Percentiles rank a stretch among this genome's conserved stretches.
Conservation (phyloP, 2,797 vertebrate species). For the Sebastes taczanowskii region DNA sequence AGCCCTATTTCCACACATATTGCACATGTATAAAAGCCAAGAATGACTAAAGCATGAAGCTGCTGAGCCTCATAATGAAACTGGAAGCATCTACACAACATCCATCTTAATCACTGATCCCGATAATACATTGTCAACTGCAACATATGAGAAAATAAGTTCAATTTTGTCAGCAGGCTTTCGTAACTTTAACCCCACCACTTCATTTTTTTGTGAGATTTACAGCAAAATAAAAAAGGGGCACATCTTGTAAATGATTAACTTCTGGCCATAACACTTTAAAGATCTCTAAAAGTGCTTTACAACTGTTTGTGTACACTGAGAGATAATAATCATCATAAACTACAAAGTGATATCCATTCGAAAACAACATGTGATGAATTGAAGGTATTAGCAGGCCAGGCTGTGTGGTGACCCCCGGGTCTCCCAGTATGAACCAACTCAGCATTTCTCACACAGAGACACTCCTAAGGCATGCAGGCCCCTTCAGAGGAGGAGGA, state of each 20-base stretch:
- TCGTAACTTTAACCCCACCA: neutral
- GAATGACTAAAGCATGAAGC: neutral
- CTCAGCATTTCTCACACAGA: conserved; percentile 67
- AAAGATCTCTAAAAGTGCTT: neutral
- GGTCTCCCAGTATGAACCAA: conserved; percentile 57
- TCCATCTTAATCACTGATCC: neutral
- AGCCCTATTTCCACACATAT: neutral
- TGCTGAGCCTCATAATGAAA: neutral
- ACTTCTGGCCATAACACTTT: neutral
- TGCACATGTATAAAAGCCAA: neutral
- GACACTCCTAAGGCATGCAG: conserved; percentile 66
- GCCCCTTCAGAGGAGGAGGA: conserved; percentile 57
- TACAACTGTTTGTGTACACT: conserved; percentile 15
- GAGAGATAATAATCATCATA: conserved; percentile 26
- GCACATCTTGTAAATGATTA: conserved; percentile 13
- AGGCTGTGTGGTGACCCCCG: conserved; percentile 45
- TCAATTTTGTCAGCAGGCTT: neutral
- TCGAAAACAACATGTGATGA: conserved; percentile 30
- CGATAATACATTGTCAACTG: neutral
- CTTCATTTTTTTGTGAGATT: neutral
- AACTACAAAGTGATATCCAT: conserved; percentile 23
- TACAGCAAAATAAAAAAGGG: conserved; percentile 5
- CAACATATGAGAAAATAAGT: neutral
- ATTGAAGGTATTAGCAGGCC: conserved; percentile 29
- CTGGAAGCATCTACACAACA: neutral